Percentiles rank a stretch among this genome's conserved stretches.
Evolutionary conservation across 2,797 vertebrate genomes (phyloP).

Genomic region (Oreochromis mossambicus): DNA sequence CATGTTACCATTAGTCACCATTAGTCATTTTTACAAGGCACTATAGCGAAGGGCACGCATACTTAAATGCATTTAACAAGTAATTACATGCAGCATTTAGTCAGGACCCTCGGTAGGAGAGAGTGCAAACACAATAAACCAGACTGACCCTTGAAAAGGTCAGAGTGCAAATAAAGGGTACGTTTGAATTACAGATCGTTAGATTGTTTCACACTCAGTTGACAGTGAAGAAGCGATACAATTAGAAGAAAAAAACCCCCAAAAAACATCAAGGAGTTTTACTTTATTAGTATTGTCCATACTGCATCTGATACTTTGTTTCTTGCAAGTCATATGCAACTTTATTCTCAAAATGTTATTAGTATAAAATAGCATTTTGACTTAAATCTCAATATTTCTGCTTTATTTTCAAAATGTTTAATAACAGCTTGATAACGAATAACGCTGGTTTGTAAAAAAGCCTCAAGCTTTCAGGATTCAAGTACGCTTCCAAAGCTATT

Average conservation of each 20-base stretch:
- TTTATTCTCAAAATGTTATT: not conserved
- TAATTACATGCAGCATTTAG: not conserved
- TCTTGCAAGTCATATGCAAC: not conserved
- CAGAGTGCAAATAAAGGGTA: slow-evolving; percentile 5
- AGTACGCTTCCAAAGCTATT: not conserved
- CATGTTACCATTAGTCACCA: not conserved
- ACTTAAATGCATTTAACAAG: not conserved
- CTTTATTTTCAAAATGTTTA: not conserved
- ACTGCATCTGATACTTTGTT: not conserved
- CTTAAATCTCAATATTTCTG: not conserved
- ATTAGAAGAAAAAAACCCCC: not conserved
- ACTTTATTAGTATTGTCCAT: not conserved
- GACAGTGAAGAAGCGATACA: not conserved
- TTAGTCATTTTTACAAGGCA: not conserved
- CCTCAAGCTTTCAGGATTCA: not conserved
- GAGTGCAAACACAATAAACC: not conserved
- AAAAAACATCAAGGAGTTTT: not conserved
- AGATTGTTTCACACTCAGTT: slow-evolving; percentile 16
- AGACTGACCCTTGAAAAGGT: slow-evolving; percentile 17
- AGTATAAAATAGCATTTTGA: not conserved
- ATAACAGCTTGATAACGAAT: not conserved
- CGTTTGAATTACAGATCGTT: slow-evolving; percentile 4
- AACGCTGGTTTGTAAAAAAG: not conserved
- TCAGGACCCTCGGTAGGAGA: not conserved
- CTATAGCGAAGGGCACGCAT: not conserved